Evolutionary conservation across 2,113 vertebrate genomes (phyloP).

Genomic region (Podarcis cretensis): DNA sequence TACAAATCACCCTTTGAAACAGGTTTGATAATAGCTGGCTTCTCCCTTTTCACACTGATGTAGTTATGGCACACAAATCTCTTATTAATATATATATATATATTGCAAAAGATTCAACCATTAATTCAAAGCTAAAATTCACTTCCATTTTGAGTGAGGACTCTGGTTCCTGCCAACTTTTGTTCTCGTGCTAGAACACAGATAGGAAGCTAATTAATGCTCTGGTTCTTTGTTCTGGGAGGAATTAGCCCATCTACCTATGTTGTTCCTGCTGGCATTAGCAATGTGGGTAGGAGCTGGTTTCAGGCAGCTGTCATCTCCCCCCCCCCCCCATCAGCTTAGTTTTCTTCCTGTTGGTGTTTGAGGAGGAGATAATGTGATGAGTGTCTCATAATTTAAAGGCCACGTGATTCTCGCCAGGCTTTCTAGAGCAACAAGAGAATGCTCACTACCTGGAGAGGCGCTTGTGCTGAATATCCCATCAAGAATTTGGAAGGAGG

Average conservation of each 20-base stretch:
- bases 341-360: background rate
- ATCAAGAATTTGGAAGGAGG: too few species aligned
- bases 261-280: background rate
- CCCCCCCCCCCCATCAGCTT: background rate
- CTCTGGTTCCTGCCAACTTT: rapidly evolving
- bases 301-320: background rate
- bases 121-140: rapidly evolving
- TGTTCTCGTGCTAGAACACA: rapidly evolving
- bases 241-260: background rate
- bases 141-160: rapidly evolving
- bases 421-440: too few species aligned
- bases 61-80: rapidly evolving
- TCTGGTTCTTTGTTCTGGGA: background rate
- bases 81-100: background rate
- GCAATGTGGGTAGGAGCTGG: background rate
- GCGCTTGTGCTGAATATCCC: too few species aligned
- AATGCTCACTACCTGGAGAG: too few species aligned
- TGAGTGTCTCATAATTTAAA: background rate
- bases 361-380: background rate
- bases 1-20: rapidly evolving
- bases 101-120: background rate
- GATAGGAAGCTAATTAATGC: constrained; percentile 41
- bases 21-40: background rate
- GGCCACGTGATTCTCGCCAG: background rate
- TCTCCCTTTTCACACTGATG: background rate